Evolutionary conservation across 2,797 vertebrate genomes (phyloP).

Genomic region (Sebastes kiyomatsui): DNA sequence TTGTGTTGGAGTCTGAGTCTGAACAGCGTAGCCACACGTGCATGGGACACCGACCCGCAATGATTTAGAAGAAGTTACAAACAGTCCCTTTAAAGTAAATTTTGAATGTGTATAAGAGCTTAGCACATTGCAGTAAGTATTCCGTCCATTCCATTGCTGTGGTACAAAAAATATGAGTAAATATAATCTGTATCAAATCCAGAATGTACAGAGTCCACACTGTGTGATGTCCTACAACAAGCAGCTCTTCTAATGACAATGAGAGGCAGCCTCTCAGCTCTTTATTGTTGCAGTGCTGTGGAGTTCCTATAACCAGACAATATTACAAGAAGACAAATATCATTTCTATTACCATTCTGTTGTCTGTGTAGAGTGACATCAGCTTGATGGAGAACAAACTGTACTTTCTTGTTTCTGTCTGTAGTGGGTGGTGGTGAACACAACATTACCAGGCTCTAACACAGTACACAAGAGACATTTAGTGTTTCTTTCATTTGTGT

Average conservation of each 20-base stretch:
- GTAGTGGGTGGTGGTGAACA: background rate
- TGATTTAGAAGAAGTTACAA: no score
- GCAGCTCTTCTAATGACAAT: background rate
- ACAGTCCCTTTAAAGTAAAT: no score
- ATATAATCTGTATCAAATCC: background rate
- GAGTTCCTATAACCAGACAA: background rate
- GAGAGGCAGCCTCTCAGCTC: background rate
- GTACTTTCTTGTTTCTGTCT: background rate
- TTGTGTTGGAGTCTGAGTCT: no score
- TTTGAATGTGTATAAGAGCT: no score
- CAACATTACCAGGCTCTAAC: background rate
- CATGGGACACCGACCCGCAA: no score
- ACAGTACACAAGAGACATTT: background rate
- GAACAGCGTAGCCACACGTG: no score
- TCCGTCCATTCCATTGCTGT: no score
- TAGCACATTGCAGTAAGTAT: no score
- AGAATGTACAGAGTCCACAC: background rate
- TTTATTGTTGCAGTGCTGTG: background rate
- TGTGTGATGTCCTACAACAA: no score
- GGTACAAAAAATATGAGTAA: no score
- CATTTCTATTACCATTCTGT: background rate
- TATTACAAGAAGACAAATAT: background rate
- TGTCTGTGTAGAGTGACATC: background rate
- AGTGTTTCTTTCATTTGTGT: background rate
- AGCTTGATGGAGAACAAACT: background rate